Conservation (phyloP, 2,797 vertebrate genomes). For the Centropyge bicolor region DNA sequence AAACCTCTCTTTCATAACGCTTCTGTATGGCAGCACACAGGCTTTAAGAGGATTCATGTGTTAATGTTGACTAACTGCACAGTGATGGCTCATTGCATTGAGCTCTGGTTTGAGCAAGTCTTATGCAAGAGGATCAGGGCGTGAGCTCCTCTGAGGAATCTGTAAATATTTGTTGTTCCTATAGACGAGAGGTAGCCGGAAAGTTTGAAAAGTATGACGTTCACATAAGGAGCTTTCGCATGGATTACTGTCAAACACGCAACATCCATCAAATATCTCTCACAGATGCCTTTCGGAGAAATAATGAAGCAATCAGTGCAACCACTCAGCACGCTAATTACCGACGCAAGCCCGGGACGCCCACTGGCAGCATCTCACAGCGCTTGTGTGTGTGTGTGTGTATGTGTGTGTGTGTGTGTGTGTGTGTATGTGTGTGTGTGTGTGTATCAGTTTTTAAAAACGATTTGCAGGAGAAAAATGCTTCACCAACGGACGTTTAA, state of each 20-base stretch:
- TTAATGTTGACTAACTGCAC: constrained; percentile 31
- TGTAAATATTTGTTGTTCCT: constrained; percentile 5
- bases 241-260: constrained; percentile 65
- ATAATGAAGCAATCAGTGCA: constrained; percentile 85
- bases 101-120: constrained; percentile 23
- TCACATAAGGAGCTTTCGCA: constrained; percentile 49
- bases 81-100: constrained; percentile 24
- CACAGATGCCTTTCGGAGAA: constrained; percentile 69
- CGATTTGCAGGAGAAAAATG: constrained; percentile 57
- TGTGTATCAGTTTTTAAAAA: constrained; percentile 48
- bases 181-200: not conserved
- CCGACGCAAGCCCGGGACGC: constrained; percentile 50
- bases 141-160: constrained; percentile 13
- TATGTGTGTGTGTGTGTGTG: constrained; percentile 25
- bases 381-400: constrained; percentile 17
- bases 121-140: constrained; percentile 40
- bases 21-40: not conserved
- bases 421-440: constrained; percentile 18
- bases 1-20: constrained; percentile 38
- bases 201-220: not conserved
- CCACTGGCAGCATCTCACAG: constrained; percentile 36
- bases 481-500: constrained; percentile 73
- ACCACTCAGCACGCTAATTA: constrained; percentile 79
- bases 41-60: constrained; percentile 22
- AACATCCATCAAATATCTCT: constrained; percentile 75